A percentile compares a stretch with the other conserved stretches of the same genome.
Evolutionary conservation across 1,140 invertebrate genomes (phyloP).

Genomic region (Drosophila elegans): DNA sequence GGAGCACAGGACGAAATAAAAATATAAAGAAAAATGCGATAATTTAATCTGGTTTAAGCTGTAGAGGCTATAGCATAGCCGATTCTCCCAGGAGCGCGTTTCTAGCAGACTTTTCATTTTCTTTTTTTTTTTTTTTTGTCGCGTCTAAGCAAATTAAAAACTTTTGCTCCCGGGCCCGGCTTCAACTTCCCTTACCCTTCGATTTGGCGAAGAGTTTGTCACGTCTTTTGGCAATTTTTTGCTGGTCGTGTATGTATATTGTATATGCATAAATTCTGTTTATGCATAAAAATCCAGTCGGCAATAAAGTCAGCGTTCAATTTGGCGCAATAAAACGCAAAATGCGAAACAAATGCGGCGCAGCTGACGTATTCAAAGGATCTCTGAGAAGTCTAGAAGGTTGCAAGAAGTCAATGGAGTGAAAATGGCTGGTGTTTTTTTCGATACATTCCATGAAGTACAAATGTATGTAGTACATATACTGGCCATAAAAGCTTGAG

Average conservation of each 20-base stretch:
- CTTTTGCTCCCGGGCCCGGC: constrained; percentile 32
- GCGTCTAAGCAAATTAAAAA: constrained; percentile 63
- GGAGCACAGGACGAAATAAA: constrained; percentile 13
- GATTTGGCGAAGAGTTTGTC: constrained; percentile 4
- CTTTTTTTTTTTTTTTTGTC: constrained; percentile 3
- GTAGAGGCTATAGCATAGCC: constrained; percentile 6
- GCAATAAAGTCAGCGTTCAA: constrained; percentile 68
- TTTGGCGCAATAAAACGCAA: constrained; percentile 62
- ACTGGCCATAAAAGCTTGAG: constrained; percentile 49
- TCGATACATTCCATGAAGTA: constrained; percentile 22
- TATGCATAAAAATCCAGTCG: constrained; percentile 68
- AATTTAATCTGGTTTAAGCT: constrained; percentile 59
- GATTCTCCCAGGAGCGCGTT: constrained; percentile 27
- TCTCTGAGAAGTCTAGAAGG: constrained; percentile 7
- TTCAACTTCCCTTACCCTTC: neutral
- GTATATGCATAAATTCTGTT: constrained; percentile 62
- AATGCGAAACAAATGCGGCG: constrained; percentile 59
- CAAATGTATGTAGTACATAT: neutral
- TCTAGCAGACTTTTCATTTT: constrained; percentile 8
- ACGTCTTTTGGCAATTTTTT: constrained; percentile 24
- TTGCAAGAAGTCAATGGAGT: constrained; percentile 31
- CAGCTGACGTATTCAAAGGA: constrained; percentile 46
- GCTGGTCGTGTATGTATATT: constrained; percentile 35
- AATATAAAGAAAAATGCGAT: constrained; percentile 47
- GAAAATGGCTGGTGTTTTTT: constrained; percentile 19